Evolutionary conservation across 2,113 vertebrate genomes (phyloP).

Genomic region (Seriola dumerili): DNA sequence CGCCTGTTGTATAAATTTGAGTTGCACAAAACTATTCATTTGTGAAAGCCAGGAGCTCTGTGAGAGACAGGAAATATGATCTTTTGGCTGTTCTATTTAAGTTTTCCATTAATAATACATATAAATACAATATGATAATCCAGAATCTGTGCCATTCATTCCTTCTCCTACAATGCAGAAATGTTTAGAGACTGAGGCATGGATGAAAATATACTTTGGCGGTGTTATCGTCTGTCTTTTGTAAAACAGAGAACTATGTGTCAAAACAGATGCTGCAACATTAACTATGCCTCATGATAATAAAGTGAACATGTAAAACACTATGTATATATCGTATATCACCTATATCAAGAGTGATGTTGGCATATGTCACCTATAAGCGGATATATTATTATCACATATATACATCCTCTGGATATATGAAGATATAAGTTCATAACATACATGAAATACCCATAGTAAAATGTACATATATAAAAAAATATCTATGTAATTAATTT

Average conservation of each 20-base stretch:
- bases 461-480: no score
- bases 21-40: background rate
- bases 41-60: background rate
- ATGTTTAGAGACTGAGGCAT: background rate
- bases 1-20: background rate
- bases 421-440: no score
- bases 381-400: no score
- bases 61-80: background rate
- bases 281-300: no score
- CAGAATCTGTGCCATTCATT: background rate
- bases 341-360: no score
- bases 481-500: no score
- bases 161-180: background rate
- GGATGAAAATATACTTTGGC: background rate
- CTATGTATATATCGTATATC: no score
- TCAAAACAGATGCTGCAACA: no score
- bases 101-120: slow-evolving; percentile 1
- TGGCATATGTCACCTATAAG: no score
- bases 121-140: slow-evolving; percentile 3
- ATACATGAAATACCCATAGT: no score
- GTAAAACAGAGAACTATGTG: background rate
- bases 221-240: background rate
- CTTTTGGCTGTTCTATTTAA: background rate
- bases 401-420: no score
- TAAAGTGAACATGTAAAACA: no score